Percentiles rank a stretch among this genome's conserved stretches.
These are phyloP conservation scores for Ceratina japonica DNA, from an alignment of 1,140 invertebrate species.

Conservation along the genomic window DNA sequence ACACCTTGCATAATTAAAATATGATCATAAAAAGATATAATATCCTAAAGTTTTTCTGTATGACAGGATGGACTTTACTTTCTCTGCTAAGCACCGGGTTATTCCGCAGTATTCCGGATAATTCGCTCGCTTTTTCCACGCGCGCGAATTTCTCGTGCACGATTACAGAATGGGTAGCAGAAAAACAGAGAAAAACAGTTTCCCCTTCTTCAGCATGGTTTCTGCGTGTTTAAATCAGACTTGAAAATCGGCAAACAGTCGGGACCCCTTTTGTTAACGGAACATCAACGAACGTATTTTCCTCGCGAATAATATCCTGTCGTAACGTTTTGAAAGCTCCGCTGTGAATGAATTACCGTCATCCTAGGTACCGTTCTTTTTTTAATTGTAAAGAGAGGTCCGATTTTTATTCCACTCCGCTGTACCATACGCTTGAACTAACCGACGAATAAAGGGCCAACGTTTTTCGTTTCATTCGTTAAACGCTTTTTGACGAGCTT, in stretches of 20 bases:
- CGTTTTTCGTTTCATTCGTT: too few species aligned
- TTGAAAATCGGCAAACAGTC: not conserved
- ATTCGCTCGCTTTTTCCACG: not conserved
- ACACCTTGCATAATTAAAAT: too few species aligned
- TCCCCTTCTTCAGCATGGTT: not conserved
- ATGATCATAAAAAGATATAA: too few species aligned
- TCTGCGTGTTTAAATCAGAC: constrained; percentile 1
- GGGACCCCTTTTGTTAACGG: not conserved
- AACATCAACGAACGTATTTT: not conserved
- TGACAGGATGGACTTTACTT: too few species aligned
- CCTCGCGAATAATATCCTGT: not conserved
- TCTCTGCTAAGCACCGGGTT: too few species aligned
- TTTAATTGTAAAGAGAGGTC: too few species aligned
- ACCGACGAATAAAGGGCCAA: not conserved
- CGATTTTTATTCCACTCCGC: not conserved
- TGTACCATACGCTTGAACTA: not conserved
- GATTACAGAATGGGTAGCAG: too few species aligned
- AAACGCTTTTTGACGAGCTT: too few species aligned
- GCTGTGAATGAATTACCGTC: not conserved
- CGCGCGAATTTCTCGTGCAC: not conserved
- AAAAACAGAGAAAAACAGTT: not conserved
- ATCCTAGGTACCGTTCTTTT: not conserved
- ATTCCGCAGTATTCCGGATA: not conserved
- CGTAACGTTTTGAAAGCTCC: not conserved
- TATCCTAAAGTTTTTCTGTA: too few species aligned